A percentile compares a stretch with the other conserved stretches of the same genome.
phyloP scores from a whole-genome alignment of 2,888 invertebrate genomes.

The Papilio elwesi region DNA sequence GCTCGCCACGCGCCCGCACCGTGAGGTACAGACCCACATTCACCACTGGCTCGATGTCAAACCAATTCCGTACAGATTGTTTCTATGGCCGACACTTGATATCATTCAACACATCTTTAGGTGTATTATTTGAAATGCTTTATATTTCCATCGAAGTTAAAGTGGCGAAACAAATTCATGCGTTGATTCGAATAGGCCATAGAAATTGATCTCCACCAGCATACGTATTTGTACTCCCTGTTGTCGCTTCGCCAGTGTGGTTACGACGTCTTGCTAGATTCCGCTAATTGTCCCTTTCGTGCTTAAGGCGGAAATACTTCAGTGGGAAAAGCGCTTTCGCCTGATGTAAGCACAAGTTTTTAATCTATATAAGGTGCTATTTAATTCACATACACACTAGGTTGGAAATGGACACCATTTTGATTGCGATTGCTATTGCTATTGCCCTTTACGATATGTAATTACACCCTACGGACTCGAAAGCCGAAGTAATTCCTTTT shows the following conservation, averaged over 20 bases:
- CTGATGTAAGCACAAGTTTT: conserved; percentile 46
- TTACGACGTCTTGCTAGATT: conserved; percentile 47
- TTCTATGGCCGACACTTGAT: conserved; percentile 50
- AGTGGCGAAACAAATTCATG: not conserved
- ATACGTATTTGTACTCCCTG: conserved; percentile 48
- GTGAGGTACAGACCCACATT: conserved; percentile 55
- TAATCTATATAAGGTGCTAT: conserved; percentile 27
- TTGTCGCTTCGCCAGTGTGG: conserved; percentile 53
- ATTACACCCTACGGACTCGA: conserved; percentile 17
- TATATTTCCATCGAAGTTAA: not conserved
- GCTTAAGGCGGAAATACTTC: conserved; percentile 45
- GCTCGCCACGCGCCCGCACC: conserved; percentile 62
- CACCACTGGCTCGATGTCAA: conserved; percentile 49
- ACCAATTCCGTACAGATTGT: conserved; percentile 48
- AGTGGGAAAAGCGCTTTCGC: conserved; percentile 42
- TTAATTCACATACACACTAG: conserved; percentile 11
- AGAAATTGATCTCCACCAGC: conserved; percentile 44
- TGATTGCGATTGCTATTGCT: conserved; percentile 30
- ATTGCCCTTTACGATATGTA: conserved; percentile 15
- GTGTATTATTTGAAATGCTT: not conserved
- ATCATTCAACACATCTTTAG: not conserved
- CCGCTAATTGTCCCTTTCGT: conserved; percentile 47
- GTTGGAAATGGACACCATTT: conserved; percentile 26
- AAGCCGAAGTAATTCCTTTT: conserved; percentile 23
- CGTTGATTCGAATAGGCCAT: conserved; percentile 45